phyloP scores from a whole-genome alignment of 2,797 vertebrate genomes.

The Xenentodon cancila region DNA sequence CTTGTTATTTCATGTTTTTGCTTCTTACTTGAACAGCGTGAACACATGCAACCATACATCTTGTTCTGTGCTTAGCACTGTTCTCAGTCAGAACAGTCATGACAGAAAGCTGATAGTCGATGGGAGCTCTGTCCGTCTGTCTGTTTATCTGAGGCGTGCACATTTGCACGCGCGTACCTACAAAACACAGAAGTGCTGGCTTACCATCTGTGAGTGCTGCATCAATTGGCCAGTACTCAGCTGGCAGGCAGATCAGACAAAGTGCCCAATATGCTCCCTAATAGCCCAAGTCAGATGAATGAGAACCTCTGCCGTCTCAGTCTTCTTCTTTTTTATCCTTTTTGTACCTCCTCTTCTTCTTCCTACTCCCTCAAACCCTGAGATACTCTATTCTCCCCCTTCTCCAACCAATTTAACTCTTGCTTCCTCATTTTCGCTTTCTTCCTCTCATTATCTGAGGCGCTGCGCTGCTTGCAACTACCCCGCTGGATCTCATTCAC shows the following conservation, averaged over 20 bases:
- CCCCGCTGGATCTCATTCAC: conserved; percentile 42
- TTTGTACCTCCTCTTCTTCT: conserved; percentile 30
- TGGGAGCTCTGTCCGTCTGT: conserved; percentile 48
- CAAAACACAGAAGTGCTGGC: conserved; percentile 57
- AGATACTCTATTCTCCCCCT: conserved; percentile 20
- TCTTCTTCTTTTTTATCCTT: conserved; percentile 26
- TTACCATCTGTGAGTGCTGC: conserved; percentile 78
- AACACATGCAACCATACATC: conserved; percentile 42
- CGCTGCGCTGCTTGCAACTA: conserved; percentile 7
- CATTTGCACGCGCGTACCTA: conserved; percentile 15
- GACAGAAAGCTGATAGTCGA: conserved; percentile 55
- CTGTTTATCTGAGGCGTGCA: conserved; percentile 6
- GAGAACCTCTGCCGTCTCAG: conserved; percentile 58
- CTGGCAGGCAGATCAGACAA: conserved; percentile 81
- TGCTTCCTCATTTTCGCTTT: conserved; percentile 28
- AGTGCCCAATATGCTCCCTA: conserved; percentile 83
- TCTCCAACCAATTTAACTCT: conserved; percentile 50
- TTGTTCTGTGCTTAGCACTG: conserved; percentile 45
- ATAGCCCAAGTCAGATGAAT: conserved; percentile 79
- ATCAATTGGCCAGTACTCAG: conserved; percentile 78
- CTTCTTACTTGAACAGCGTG: conserved; percentile 21
- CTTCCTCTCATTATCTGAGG: conserved; percentile 38
- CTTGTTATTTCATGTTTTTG: conserved; percentile 21
- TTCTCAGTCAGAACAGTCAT: conserved; percentile 43
- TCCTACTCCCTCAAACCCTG: conserved; percentile 34